A percentile compares a stretch with the other conserved stretches of the same genome.
Conservation (phyloP, 1,140 invertebrate species). For the Neodiprion fabricii region DNA sequence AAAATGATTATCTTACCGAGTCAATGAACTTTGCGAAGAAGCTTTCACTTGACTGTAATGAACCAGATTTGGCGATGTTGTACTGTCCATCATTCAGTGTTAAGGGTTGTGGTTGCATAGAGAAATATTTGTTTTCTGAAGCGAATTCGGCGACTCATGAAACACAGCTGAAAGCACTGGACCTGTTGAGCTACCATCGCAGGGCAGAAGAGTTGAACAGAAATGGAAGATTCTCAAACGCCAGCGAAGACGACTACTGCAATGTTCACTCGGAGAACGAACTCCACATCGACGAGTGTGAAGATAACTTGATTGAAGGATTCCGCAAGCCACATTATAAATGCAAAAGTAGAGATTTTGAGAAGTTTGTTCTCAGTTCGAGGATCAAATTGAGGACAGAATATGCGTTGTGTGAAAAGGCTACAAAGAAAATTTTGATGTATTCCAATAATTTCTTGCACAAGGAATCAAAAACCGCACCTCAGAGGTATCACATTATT, state of each 20-base stretch:
- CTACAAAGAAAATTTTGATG: slow-evolving; percentile 21
- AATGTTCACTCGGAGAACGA: slow-evolving; percentile 12
- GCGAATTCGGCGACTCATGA: slow-evolving; percentile 9
- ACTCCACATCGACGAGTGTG: slow-evolving; percentile 6
- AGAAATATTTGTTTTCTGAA: slow-evolving; percentile 19
- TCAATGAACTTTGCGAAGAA: slow-evolving; percentile 21
- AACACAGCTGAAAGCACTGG: slow-evolving; percentile 4
- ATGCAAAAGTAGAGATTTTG: slow-evolving; percentile 22
- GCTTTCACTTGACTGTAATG: slow-evolving; percentile 15
- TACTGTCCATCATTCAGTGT: slow-evolving; percentile 25
- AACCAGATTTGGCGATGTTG: slow-evolving; percentile 18
- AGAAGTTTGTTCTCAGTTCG: slow-evolving; percentile 22
- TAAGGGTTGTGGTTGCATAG: slow-evolving; percentile 22
- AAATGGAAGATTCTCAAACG: slow-evolving; percentile 8
- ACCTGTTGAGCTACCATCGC: slow-evolving; percentile 8
- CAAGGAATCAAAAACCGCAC: slow-evolving; percentile 24
- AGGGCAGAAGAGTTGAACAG: slow-evolving; percentile 15
- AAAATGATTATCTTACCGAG: slow-evolving; percentile 19
- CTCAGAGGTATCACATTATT: slow-evolving; percentile 8
- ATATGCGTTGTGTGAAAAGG: slow-evolving; percentile 25
- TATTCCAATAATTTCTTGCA: slow-evolving; percentile 31
- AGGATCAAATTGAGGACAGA: slow-evolving; percentile 19
- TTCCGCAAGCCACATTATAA: not conserved
- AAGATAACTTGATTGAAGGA: slow-evolving; percentile 4
- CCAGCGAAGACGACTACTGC: not conserved